Percentiles rank a stretch among this genome's conserved stretches.
Conservation (phyloP, 2,113 vertebrate species). For the Bothrops jararaca region DNA sequence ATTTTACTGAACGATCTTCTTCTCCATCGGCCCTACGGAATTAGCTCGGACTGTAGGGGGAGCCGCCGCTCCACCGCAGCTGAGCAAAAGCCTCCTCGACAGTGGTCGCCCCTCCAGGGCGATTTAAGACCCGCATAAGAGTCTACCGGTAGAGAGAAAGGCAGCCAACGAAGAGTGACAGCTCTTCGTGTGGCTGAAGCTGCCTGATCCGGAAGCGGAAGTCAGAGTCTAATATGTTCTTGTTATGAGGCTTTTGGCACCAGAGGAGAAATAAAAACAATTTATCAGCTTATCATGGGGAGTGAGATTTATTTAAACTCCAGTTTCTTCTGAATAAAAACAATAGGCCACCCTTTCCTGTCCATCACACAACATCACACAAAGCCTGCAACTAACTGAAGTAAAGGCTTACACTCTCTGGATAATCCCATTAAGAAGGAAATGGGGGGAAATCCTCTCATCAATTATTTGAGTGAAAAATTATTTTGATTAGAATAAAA, state of each 20-base stretch:
- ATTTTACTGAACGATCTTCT: no score
- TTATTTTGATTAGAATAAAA: neutral
- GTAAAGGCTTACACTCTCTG: neutral
- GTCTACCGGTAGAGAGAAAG: no score
- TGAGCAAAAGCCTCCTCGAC: no score
- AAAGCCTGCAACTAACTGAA: neutral
- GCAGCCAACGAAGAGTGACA: no score
- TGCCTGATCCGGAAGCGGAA: no score
- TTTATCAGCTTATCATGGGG: neutral
- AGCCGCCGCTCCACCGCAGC: no score
- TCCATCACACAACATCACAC: neutral
- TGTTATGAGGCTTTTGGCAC: neutral
- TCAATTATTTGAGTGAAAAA: neutral
- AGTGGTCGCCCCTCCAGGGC: no score
- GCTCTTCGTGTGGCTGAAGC: no score
- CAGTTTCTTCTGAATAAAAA: neutral
- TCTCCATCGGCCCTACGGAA: no score
- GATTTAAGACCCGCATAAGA: no score
- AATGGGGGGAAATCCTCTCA: neutral
- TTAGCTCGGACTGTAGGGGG: no score
- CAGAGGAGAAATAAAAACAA: neutral
- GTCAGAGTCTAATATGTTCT: neutral
- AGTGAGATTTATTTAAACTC: neutral
- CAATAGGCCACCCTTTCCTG: neutral
- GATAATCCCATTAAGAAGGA: neutral